Percentiles rank a stretch among this genome's conserved stretches.
Evolutionary conservation across 2,797 vertebrate species (phyloP).

Genomic region (Lindbergichthys nudifrons): DNA sequence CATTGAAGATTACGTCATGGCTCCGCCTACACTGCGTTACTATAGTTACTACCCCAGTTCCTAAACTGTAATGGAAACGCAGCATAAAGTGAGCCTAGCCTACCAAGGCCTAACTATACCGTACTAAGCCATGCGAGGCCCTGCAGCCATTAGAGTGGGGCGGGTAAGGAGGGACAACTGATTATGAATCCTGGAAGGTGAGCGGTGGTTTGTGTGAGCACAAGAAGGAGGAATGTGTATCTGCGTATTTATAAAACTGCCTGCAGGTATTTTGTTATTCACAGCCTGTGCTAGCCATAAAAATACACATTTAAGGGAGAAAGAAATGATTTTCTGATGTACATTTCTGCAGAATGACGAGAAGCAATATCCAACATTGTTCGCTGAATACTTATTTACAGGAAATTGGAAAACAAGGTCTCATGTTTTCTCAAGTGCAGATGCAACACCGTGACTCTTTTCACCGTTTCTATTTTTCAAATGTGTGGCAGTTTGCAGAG

Average conservation of each 20-base stretch:
- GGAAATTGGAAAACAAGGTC: conserved; percentile 28
- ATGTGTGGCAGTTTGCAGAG: background rate
- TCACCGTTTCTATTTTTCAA: background rate
- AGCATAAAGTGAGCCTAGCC: too few relatives aligned
- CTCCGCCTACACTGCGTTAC: too few relatives aligned
- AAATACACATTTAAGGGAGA: conserved; percentile 12
- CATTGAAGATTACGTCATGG: too few relatives aligned
- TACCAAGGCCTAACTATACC: too few relatives aligned
- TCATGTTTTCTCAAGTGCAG: conserved; percentile 22
- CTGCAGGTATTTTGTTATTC: conserved; percentile 43
- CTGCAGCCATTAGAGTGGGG: background rate
- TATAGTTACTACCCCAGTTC: too few relatives aligned
- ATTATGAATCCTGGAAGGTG: conserved; percentile 40
- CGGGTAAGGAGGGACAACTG: conserved; percentile 12
- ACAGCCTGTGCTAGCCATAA: conserved; percentile 13
- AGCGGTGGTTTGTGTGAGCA: conserved; percentile 2
- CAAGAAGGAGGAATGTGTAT: conserved; percentile 31
- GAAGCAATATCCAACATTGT: conserved; percentile 20
- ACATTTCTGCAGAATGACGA: conserved; percentile 21
- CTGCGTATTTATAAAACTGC: background rate
- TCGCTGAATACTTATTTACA: conserved; percentile 42
- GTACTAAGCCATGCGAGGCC: too few relatives aligned
- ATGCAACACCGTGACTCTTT: conserved; percentile 19
- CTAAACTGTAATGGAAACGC: too few relatives aligned
- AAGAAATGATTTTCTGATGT: conserved; percentile 10